phyloP scores from a whole-genome alignment of 2,797 vertebrate genomes.

The Acrossocheilus wenchowensis region DNA sequence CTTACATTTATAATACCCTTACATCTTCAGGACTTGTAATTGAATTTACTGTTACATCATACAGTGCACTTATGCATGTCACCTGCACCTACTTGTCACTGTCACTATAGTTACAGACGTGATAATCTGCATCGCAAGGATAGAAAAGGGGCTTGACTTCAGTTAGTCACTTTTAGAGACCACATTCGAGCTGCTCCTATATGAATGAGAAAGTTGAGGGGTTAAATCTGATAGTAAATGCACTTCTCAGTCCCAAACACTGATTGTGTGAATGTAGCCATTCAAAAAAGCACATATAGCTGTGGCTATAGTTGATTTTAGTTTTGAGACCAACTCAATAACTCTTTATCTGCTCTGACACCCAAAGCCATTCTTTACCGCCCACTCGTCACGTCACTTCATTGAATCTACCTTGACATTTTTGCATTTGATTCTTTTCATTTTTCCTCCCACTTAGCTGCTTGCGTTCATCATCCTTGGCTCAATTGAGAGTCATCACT shows the following conservation, averaged over 20 bases:
- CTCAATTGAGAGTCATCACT: constrained; percentile 14
- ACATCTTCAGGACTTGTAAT: not conserved
- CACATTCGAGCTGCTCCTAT: not conserved
- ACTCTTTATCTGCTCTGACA: constrained; percentile 29
- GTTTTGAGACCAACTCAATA: constrained; percentile 17
- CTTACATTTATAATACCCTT: not conserved
- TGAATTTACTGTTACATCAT: not conserved
- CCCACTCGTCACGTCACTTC: constrained; percentile 41
- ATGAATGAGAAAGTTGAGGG: not conserved
- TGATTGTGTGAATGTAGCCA: not conserved
- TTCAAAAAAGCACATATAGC: constrained; percentile 17
- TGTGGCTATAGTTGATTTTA: not conserved
- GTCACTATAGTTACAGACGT: not conserved
- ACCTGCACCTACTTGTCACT: not conserved
- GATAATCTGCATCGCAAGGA: not conserved
- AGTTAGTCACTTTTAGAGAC: not conserved
- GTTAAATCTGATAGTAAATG: not conserved
- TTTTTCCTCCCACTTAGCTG: constrained; percentile 52
- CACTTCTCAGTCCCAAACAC: not conserved
- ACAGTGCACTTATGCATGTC: not conserved
- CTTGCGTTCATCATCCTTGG: constrained; percentile 46
- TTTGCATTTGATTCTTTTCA: constrained; percentile 54
- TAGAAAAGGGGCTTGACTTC: not conserved
- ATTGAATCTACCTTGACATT: constrained; percentile 64
- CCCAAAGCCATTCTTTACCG: constrained; percentile 40